phyloP scores from a whole-genome alignment of 2,888 invertebrate species.

The Sceliomorpha sp. region DNA sequence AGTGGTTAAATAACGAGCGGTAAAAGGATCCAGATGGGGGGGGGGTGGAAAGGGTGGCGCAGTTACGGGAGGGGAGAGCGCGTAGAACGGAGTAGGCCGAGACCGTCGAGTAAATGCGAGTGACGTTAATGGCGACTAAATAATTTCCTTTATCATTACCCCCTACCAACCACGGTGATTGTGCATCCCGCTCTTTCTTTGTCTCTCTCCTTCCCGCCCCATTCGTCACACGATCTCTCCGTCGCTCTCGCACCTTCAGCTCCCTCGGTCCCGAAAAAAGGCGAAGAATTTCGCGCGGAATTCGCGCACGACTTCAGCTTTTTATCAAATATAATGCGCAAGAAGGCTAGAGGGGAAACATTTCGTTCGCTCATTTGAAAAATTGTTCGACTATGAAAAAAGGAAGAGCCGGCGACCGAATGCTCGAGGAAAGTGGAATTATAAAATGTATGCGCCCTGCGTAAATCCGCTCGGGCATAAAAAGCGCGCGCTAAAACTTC shows the following conservation, averaged over 20 bases:
- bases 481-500: too few species aligned
- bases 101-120: constrained; percentile 69
- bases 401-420: constrained; percentile 16
- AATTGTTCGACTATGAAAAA: constrained; percentile 33
- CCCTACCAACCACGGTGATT: constrained; percentile 51
- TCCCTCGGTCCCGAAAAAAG: constrained; percentile 23
- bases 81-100: constrained; percentile 38
- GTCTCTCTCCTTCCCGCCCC: too few species aligned
- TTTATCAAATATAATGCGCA: constrained; percentile 52
- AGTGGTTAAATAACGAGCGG: constrained; percentile 68
- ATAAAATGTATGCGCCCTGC: not conserved
- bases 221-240: too few species aligned
- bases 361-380: constrained; percentile 44
- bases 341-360: constrained; percentile 38
- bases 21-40: constrained; percentile 55
- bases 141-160: constrained; percentile 72
- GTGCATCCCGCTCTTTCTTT: constrained; percentile 47
- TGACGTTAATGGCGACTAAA: constrained; percentile 77
- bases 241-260: constrained; percentile 27
- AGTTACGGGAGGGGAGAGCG: constrained; percentile 17
- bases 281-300: constrained; percentile 44
- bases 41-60: constrained; percentile 37
- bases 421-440: not conserved
- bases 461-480: too few species aligned
- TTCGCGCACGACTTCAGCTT: constrained; percentile 42